A percentile compares a stretch with the other conserved stretches of the same genome.
Conservation (phyloP, 2,113 vertebrate species). For the Nothoprocta pentlandii region DNA sequence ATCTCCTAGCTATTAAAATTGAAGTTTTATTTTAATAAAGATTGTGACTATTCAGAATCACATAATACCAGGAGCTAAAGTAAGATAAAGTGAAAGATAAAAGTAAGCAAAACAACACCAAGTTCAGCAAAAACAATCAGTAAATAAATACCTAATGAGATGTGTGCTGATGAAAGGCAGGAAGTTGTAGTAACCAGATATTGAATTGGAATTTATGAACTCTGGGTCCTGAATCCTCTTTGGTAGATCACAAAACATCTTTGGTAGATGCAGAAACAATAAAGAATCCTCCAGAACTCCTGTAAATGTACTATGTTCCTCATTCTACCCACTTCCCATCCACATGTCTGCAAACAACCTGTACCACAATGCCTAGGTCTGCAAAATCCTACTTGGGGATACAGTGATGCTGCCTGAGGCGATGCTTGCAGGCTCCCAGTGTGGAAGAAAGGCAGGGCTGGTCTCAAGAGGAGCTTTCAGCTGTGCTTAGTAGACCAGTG, state of each 20-base stretch:
- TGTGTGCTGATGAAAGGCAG: neutral
- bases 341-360: neutral
- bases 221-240: neutral
- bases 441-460: neutral
- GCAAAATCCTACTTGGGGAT: rapidly evolving
- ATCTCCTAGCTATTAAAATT: neutral
- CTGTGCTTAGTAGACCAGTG: neutral
- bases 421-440: neutral
- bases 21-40: constrained; percentile 13
- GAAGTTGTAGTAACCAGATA: neutral
- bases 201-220: neutral
- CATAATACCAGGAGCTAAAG: neutral
- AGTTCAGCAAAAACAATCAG: neutral
- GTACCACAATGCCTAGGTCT: neutral
- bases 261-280: neutral
- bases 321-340: neutral
- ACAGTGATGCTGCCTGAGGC: neutral
- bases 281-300: neutral
- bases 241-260: neutral
- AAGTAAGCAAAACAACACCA: neutral
- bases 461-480: neutral
- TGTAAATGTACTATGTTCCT: neutral
- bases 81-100: neutral
- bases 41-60: neutral
- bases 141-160: neutral